Base-by-base conservation (phyloP, 2,888 invertebrate genomes). In the Digitonthophagus gazella region DNA sequence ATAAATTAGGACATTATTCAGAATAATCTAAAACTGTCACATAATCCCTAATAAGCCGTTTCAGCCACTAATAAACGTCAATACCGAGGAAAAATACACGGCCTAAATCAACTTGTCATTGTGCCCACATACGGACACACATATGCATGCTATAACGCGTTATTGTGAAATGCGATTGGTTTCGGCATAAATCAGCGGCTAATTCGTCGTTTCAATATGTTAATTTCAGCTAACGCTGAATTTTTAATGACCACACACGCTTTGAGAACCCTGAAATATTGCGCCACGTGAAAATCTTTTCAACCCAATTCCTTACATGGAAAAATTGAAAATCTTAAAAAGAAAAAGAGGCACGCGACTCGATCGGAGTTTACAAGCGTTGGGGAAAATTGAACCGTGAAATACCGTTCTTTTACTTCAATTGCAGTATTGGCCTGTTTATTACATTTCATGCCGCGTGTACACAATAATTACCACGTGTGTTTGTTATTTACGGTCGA, bases 31-130 rank as follows among this genome's bases (percentile, higher is more conserved):
- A 61, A 20, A 20, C 11, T 61, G 61, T 61, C 61, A 61, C 61
- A 61, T 61, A 61, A 61, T 61, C 18, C 19, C n/a, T 19, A 4
- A 20, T 20, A 19, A 61, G 19, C 61, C 19, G 61, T 20, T n/a
- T 57, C 61, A 6, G 18, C 18, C 20, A 61, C 61, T 61, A 61
- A 61, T 61, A 61, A 61, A 61, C 61, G 61, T 57, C 57, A 57
- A 16, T 61, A 18, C 18, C 61, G 61, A 61, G n/a, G 28, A 61
- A 61, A 61, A 18, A 61, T 16, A 57, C 14, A 57, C 61, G 16
- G 61, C 18, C 18, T 61, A 61, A 61, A 61, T 61, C 61, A 19
- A 61, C 18, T 1, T 4, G 61, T 61, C 61, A 61, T 61, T 61
- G 61, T 61, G 28, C 28, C 61, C 19, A 61, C 18, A 15, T 57